These are phyloP conservation scores for Drosophila anomalata DNA, from an alignment of 2,888 invertebrate genomes.

Conservation along the genomic window DNA sequence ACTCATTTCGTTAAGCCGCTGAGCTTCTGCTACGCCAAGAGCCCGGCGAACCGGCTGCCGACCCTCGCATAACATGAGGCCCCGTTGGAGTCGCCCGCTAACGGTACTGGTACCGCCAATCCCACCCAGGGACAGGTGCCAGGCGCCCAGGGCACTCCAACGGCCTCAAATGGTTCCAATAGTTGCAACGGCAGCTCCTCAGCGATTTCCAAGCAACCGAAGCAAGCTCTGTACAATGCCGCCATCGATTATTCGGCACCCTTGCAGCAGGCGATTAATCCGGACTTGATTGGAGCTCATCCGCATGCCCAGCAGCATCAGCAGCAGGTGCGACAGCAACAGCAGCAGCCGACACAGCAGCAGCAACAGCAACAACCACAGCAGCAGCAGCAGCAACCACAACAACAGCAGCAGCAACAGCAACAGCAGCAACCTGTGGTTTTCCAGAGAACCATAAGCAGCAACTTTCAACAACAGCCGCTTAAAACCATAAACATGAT, in stretches of 20 bases:
- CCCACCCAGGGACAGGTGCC: constrained; percentile 24
- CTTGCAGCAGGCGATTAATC: constrained; percentile 81
- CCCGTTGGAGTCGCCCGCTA: constrained; percentile 86
- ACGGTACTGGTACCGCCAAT: constrained; percentile 57
- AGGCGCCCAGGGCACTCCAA: constrained; percentile 65
- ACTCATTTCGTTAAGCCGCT: constrained; percentile 98
- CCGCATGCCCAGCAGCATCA: constrained; percentile 80
- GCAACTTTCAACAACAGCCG: constrained; percentile 47
- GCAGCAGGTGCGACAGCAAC: constrained; percentile 70
- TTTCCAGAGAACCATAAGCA: constrained; percentile 49
- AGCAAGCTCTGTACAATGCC: constrained; percentile 79
- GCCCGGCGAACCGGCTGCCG: constrained; percentile 88
- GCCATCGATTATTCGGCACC: constrained; percentile 82
- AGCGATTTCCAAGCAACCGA: constrained; percentile 36
- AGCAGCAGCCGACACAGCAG: constrained; percentile 36
- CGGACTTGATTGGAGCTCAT: constrained; percentile 80
- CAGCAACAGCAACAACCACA: constrained; percentile 37
- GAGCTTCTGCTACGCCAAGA: constrained; percentile 92
- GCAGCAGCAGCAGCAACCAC: constrained; percentile 47
- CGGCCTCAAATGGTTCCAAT: constrained; percentile 50
- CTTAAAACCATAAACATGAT: constrained; percentile 60
- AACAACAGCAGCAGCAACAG: constrained; percentile 47
- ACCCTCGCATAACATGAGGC: constrained; percentile 95
- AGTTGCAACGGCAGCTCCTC: constrained; percentile 9
- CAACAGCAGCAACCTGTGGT: constrained; percentile 42